These are phyloP conservation scores for Eulemur macaco DNA, from an alignment of 2,113 vertebrate genomes.

Conservation along the genomic window DNA sequence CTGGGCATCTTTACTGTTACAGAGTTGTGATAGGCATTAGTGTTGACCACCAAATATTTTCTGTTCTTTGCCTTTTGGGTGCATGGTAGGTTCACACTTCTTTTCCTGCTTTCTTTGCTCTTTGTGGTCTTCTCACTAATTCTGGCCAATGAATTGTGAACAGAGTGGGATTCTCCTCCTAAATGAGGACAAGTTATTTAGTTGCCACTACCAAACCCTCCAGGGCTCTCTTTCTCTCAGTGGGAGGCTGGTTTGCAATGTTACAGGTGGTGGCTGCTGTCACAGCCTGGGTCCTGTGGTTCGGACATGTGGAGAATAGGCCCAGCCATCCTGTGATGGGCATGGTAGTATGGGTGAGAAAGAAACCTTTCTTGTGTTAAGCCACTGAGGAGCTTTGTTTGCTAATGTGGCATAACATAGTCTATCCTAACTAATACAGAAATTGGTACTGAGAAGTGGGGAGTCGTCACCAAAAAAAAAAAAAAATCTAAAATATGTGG, in stretches of 20 bases:
- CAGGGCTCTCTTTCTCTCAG: background rate
- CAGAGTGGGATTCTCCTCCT: background rate
- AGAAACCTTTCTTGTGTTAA: background rate
- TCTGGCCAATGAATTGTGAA: background rate
- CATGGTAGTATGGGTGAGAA: background rate
- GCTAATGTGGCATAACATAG: background rate
- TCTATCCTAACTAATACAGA: background rate
- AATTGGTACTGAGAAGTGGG: background rate
- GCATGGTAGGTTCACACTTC: background rate
- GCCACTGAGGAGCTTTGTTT: background rate
- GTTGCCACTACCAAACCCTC: background rate
- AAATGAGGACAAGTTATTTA: background rate
- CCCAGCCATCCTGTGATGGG: background rate
- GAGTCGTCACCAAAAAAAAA: background rate
- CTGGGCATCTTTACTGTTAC: background rate
- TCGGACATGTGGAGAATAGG: fast-evolving
- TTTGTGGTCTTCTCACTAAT: background rate
- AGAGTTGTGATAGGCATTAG: background rate
- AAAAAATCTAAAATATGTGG: background rate
- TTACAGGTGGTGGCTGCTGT: no score
- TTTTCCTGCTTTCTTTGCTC: background rate
- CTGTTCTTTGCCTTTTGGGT: background rate
- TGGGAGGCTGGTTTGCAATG: background rate
- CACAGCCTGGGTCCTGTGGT: background rate
- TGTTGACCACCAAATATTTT: background rate